Evolutionary conservation across 1,140 invertebrate genomes (phyloP), one percentile per base, ranked within the genome.

Genomic region (Solen grandis): DNA sequence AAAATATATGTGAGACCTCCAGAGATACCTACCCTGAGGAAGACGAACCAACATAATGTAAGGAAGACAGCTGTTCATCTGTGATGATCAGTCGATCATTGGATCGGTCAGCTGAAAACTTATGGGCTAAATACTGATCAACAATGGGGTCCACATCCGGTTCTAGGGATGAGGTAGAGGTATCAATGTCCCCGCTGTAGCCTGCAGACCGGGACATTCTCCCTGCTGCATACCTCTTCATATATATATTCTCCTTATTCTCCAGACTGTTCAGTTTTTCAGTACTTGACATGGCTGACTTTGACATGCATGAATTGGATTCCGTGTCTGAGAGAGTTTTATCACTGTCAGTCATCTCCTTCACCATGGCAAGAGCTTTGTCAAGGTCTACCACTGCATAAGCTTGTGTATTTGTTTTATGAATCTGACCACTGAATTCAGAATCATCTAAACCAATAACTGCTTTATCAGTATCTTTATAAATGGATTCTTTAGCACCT

Each of bases 181-280:
- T 78, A 66, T 78, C 75, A 16, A 78, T 78, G 50, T 78, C 75
- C 35, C 75, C 75, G 59, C 66, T 35, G 41, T 78, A 78, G 25
- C 75, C 75, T 36, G 75, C 65, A 68, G 60, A 66, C 38, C 50
- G 27, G 10, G 75, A 68, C 75, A 78, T 78, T 13, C 19, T 31
- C 41, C 65, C 60, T 19, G 41, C 19, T 8, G 8, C 8, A 46
- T 46, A 46, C 19, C 41, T 46, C 19, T 19, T 8, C 19, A 19
- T 19, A 46, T 46, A 46, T 8, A 46, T 46, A 19, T 46, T 46
- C 41, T 46, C 41, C 41, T 46, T 46, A 19, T 46, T 46, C 8
- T 46, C 41, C 19, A 46, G 41, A 46, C 19, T 19, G n/a, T n/a
- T n/a, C n/a, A n/a, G n/a, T n/a, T n/a, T n/a, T n/a, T n/a, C n/a